These are phyloP conservation scores for Sphaeramia orbicularis DNA, from an alignment of 2,797 vertebrate genomes.

Conservation along the genomic window DNA sequence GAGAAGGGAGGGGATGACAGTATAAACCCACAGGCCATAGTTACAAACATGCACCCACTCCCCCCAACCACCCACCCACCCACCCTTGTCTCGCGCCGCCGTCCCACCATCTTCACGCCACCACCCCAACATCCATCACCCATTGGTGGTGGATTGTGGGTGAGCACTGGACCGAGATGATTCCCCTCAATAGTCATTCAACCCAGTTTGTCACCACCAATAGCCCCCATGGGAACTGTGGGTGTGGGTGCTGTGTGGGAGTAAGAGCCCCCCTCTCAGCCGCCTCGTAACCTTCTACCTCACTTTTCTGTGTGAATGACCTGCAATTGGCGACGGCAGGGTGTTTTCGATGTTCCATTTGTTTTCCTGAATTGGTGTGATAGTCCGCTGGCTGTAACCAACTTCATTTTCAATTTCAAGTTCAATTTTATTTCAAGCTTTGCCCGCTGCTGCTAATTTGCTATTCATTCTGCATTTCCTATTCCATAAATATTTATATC, in stretches of 20 bases:
- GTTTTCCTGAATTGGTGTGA: conserved; percentile 44
- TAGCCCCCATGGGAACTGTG: conserved; percentile 76
- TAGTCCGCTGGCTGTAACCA: conserved; percentile 21
- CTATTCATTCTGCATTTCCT: conserved; percentile 66
- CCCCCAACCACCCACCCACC: too few relatives aligned
- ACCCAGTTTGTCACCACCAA: conserved; percentile 60
- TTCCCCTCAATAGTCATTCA: conserved; percentile 79
- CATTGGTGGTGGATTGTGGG: conserved; percentile 69
- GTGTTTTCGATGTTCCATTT: conserved; percentile 36
- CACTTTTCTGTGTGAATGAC: conserved; percentile 23
- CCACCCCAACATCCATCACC: conserved; percentile 69
- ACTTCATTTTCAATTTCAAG: conserved; percentile 58
- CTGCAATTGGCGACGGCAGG: conserved; percentile 7
- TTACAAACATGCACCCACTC: conserved; percentile 37
- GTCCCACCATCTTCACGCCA: conserved; percentile 26
- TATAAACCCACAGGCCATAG: conserved; percentile 48
- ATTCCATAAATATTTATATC: conserved; percentile 75
- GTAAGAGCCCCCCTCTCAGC: conserved; percentile 6
- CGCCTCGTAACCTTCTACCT: conserved; percentile 25
- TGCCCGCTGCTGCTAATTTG: conserved; percentile 58
- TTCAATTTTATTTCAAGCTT: conserved; percentile 60
- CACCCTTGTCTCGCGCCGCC: conserved; percentile 37
- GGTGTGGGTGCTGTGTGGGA: conserved; percentile 37
- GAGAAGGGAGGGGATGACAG: conserved; percentile 23
- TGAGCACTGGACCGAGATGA: conserved; percentile 78